phyloP scores from a whole-genome alignment of 2,113 vertebrate species.

The Myotis lucifugus region DNA sequence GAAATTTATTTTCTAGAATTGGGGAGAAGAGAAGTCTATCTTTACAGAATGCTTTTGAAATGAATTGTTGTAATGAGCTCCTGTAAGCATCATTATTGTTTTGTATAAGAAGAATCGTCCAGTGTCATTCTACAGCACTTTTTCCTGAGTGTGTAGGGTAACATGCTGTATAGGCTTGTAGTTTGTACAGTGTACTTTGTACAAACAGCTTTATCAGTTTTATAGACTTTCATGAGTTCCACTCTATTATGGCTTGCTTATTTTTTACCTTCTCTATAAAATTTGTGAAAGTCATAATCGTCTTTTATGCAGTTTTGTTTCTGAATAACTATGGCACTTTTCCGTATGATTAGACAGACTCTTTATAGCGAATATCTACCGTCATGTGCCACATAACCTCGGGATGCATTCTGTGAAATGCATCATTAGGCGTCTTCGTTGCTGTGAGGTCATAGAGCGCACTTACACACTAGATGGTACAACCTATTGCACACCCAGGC shows the following conservation, averaged over 20 bases:
- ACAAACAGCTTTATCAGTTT: slow-evolving; percentile 54
- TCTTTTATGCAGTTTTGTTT: slow-evolving; percentile 90
- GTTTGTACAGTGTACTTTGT: slow-evolving; percentile 44
- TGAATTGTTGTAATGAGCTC: slow-evolving; percentile 11
- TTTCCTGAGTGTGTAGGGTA: slow-evolving; percentile 3
- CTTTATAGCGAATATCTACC: slow-evolving; percentile 65
- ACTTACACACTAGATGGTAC: neutral
- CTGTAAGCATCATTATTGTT: neutral
- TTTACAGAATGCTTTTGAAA: slow-evolving; percentile 59
- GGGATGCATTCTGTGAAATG: neutral
- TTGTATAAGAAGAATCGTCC: slow-evolving; percentile 16
- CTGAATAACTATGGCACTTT: slow-evolving; percentile 92
- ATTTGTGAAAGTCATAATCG: slow-evolving; percentile 93
- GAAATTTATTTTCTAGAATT: slow-evolving; percentile 59
- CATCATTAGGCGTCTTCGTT: too few species aligned
- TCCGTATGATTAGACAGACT: slow-evolving; percentile 81
- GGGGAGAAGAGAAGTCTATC: slow-evolving; percentile 58
- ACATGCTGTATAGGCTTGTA: neutral
- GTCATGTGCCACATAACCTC: neutral
- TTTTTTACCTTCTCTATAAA: slow-evolving; percentile 83
- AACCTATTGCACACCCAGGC: too few species aligned
- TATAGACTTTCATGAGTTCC: slow-evolving; percentile 63
- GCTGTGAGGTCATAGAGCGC: neutral
- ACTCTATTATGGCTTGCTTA: slow-evolving; percentile 90
- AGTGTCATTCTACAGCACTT: neutral